Conservation (phyloP, 2,888 invertebrate genomes). For the Microdon myrmicae region DNA sequence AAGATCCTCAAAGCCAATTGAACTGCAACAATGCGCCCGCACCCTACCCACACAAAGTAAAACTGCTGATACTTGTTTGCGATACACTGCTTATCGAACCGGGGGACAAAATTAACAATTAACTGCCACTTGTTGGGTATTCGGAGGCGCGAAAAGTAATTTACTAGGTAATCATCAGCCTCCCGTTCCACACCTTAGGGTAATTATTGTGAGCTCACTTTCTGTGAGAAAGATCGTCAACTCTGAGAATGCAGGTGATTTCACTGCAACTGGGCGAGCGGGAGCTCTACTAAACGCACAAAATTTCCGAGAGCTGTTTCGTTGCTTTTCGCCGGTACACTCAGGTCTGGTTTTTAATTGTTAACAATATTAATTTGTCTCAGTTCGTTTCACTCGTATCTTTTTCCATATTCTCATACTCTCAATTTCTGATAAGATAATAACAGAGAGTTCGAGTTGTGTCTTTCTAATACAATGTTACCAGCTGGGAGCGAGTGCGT, state of each 20-base stretch:
- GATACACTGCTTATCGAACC: no score
- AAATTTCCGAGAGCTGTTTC: slow-evolving; percentile 28
- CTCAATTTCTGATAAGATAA: slow-evolving; percentile 45
- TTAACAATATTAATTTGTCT: slow-evolving; percentile 22
- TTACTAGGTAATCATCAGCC: no score
- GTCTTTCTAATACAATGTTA: no score
- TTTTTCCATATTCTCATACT: slow-evolving; percentile 14
- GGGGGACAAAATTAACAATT: no score
- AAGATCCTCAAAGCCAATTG: no score
- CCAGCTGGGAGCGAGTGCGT: slow-evolving; percentile 12
- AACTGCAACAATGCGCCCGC: no score
- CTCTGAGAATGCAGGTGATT: slow-evolving; percentile 51
- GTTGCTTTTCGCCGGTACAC: slow-evolving; percentile 30
- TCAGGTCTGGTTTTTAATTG: slow-evolving; percentile 34
- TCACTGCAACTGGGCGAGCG: slow-evolving; percentile 54
- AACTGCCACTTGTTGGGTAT: no score
- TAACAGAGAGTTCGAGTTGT: no score
- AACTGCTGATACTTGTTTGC: no score
- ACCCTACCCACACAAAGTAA: no score
- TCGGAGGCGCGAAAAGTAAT: no score
- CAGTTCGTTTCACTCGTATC: slow-evolving; percentile 6
- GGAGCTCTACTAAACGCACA: no score
- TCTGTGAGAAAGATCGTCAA: slow-evolving; percentile 34
- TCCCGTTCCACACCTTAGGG: slow-evolving; percentile 31
- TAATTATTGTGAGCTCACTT: slow-evolving; percentile 4